phyloP scores from a whole-genome alignment of 2,113 vertebrate species.

The Atherinomorus stipes region DNA sequence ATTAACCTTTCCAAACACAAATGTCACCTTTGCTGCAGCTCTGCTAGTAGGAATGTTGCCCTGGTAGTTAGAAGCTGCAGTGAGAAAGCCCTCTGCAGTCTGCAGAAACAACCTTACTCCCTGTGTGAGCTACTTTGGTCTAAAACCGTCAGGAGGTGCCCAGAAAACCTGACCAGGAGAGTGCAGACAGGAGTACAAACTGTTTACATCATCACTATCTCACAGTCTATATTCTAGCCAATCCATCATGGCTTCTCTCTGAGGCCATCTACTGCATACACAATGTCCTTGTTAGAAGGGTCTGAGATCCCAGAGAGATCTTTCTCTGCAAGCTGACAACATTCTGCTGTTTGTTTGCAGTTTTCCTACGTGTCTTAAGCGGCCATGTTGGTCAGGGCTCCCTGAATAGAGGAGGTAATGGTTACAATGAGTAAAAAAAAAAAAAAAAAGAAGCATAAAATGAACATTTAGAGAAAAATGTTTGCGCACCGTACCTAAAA shows the following conservation, averaged over 20 bases:
- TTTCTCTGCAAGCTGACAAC: too few relatives aligned
- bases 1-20: conserved; percentile 10
- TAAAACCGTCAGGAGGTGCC: background rate
- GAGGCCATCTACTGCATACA: background rate
- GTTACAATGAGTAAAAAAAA: too few relatives aligned
- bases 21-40: background rate
- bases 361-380: too few relatives aligned
- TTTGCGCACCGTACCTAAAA: too few relatives aligned
- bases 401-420: too few relatives aligned
- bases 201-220: background rate
- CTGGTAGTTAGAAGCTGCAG: too few relatives aligned
- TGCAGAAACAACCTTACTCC: too few relatives aligned
- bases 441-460: too few relatives aligned
- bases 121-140: background rate
- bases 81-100: too few relatives aligned
- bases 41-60: background rate
- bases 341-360: too few relatives aligned
- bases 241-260: background rate
- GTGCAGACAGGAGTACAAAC: background rate
- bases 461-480: too few relatives aligned
- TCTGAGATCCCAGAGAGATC: background rate
- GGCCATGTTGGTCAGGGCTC: too few relatives aligned
- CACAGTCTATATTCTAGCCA: background rate
- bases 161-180: background rate
- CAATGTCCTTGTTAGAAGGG: background rate